Evolutionary conservation across 2,797 vertebrate genomes (phyloP), one percentile per base, ranked within the genome.

Genomic region (Eremophila alpestris): DNA sequence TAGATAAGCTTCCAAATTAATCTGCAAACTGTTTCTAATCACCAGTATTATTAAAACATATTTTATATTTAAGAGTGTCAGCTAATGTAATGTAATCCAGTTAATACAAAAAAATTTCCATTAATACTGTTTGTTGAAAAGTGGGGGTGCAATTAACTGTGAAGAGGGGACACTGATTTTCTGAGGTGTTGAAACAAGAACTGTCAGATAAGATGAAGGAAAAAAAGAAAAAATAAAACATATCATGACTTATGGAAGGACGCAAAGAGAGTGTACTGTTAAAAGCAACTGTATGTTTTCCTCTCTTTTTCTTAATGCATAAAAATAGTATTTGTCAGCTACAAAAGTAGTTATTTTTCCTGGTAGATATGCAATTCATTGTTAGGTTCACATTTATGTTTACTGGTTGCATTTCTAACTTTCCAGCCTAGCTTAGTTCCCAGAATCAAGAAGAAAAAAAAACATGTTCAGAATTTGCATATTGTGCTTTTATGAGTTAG

Each of bases 241-340:
- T 51, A 58, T 41, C 3, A 60, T 62, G 62, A 82, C 17, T 76
- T 96, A 70, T 30, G 54, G 77, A 93, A 88, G 92, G 56, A 94
- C 16, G 78, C n/a, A 90, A 40, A 94, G 10, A 58, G 29, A 92
- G 26, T 36, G 32, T 43, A 73, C 64, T 79, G 55, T 76, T 79
- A 90, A 88, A 95, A 92, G 74, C 49, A 92, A 30, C 41, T 70
- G 24, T 80, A 38, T 59, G 52, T 89, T 90, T 92, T 95, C 59
- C 81, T 82, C 41, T 90, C 68, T 95, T 95, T 94, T 97, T 65
- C 75, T 97, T 96, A 94, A 95, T 54, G 26, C 63, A 64, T 94
- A 97, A 97, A 96, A 97, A 93, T 24, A 71, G 40, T 88, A 81
- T 97, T 97, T 97, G 34, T 84, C 90, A 34, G 80, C 87, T 95